Evolutionary conservation across 2,113 vertebrate species (phyloP), one percentile per base, ranked within the genome.

Genomic region (Phalacrocorax aristotelis): DNA sequence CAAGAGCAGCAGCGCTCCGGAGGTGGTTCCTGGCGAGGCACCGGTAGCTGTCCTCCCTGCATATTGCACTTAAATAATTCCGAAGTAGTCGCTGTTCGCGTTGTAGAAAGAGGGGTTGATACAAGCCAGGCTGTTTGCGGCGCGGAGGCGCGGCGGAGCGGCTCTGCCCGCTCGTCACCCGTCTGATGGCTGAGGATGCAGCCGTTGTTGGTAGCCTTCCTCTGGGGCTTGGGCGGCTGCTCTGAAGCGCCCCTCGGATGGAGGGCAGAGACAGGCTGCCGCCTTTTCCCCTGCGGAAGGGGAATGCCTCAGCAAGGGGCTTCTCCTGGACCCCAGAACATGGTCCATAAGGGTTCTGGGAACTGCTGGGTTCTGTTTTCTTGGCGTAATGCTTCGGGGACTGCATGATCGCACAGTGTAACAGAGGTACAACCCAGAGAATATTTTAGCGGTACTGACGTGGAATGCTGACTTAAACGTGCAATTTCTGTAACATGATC

Each of bases 141-240:
- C 20, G 26, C 13, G 74, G 52, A n/a, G 62, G 22, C 32, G 32
- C 22, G 7, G 48, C 10, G n/a, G 54, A 10, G 42, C n/a, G 25
- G 42, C 36, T 34, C 23, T 0, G 71, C 34, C 46, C 16, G 0
- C 3, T 30, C 9, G 46, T 15, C 22, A 13, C 20, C 68, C 58
- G 0, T 2, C 34, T 23, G 2, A 2, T 20, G 49, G 3, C 7
- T 30, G 5, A 0, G 36, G 21, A 8, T 34, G 66, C 10, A 25
- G 36, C 17, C 0, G 0, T 9, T 34, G 8, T 2, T 13, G 30
- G 61, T 38, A 15, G 49, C 87, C 48, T 74, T 29, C 25, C 49
- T 34, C 0, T 3, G 21, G n/a, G 27, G 38, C 60, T 10, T 9
- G 25, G 5, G 20, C 54, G 44, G 54, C 75, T n/a, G 86, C 29